Percentiles rank a stretch among this genome's conserved stretches.
phyloP scores from a whole-genome alignment of 2,888 invertebrate genomes.

The Yponomeuta evonymella region DNA sequence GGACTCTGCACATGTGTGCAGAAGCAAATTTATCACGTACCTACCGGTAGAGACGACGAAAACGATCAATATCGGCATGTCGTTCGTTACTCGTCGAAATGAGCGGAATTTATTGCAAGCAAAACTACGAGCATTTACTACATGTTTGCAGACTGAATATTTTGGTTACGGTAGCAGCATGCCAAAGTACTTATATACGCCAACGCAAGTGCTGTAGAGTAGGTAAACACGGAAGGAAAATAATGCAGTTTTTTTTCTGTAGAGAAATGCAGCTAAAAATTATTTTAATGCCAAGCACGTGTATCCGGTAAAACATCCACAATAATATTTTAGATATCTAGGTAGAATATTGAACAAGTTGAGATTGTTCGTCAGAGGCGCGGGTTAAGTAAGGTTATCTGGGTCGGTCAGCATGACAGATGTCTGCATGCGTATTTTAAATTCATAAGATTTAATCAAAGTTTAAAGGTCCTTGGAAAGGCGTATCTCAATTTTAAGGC shows the following conservation, averaged over 20 bases:
- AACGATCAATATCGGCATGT: neutral
- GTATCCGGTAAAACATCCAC: neutral
- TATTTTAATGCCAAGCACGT: neutral
- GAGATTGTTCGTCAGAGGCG: neutral
- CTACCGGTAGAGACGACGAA: neutral
- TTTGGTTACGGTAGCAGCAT: neutral
- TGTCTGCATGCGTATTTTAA: neutral
- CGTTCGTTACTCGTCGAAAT: neutral
- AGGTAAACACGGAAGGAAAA: neutral
- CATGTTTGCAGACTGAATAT: neutral
- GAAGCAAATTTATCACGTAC: neutral
- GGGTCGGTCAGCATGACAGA: neutral
- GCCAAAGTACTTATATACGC: neutral
- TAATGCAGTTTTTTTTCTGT: neutral
- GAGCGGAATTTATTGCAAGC: neutral
- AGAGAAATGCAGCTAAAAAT: neutral
- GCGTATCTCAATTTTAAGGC: neutral
- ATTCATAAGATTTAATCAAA: slow-evolving; percentile 1
- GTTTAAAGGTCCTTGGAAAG: neutral
- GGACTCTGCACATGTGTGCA: neutral
- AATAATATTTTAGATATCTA: neutral
- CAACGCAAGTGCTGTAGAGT: neutral
- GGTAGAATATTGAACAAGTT: neutral
- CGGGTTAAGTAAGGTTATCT: neutral
- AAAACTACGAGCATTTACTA: neutral